phyloP scores from a whole-genome alignment of 2,797 vertebrate genomes.

The Helostoma temminkii region DNA sequence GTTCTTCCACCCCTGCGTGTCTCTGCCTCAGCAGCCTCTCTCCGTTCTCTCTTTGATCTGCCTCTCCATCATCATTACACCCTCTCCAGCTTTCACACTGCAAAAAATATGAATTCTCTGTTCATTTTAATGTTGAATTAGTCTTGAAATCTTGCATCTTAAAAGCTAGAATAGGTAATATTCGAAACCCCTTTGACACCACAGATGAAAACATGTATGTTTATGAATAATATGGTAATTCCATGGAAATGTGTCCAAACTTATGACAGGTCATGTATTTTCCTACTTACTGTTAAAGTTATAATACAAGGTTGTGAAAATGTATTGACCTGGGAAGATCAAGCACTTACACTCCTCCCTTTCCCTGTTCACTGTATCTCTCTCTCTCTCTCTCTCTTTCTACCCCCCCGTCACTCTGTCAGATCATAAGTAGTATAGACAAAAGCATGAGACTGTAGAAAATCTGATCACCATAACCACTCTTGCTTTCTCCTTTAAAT shows the following conservation, averaged over 20 bases:
- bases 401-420: too few species aligned
- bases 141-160: too few species aligned
- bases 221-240: too few species aligned
- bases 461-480: conserved; percentile 8
- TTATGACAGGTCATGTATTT: too few species aligned
- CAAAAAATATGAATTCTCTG: conserved; percentile 57
- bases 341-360: conserved; percentile 1
- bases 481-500: conserved; percentile 29
- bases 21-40: conserved; percentile 52
- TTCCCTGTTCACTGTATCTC: conserved; percentile 4
- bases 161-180: too few species aligned
- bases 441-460: conserved; percentile 29
- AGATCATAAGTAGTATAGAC: conserved; percentile 40
- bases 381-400: conserved; percentile 5
- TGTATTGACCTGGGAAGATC: neutral
- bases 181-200: too few species aligned
- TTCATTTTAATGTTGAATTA: too few species aligned
- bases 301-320: neutral
- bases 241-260: too few species aligned
- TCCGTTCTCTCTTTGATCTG: conserved; percentile 56
- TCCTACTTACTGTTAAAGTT: neutral
- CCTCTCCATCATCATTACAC: conserved; percentile 36
- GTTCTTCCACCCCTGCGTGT: conserved; percentile 47
- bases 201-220: too few species aligned
- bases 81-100: conserved; percentile 26